Evolutionary conservation across 2,888 invertebrate species (phyloP).

Genomic region (Cheilosia urbana): DNA sequence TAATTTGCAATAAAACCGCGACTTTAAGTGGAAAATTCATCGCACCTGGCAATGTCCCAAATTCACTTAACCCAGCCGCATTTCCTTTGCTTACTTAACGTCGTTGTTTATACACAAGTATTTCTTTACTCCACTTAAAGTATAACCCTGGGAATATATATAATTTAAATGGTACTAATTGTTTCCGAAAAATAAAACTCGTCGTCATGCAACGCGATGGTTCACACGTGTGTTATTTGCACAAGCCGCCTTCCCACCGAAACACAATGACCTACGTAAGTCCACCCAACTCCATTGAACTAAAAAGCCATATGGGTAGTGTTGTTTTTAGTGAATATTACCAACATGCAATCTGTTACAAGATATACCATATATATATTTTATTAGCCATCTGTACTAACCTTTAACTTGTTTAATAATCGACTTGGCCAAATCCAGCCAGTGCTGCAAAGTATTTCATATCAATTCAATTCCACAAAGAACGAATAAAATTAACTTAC

Average conservation of each 20-base stretch:
- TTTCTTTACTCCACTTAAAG: slow-evolving; percentile 3
- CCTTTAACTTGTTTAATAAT: slow-evolving; percentile 97
- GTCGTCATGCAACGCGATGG: slow-evolving; percentile 48
- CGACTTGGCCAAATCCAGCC: slow-evolving; percentile 95
- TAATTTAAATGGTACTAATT: slow-evolving; percentile 47
- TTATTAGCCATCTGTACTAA: slow-evolving; percentile 81
- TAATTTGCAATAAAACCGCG: neutral
- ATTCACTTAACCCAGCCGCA: neutral
- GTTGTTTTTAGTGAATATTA: slow-evolving; percentile 43
- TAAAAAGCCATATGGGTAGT: slow-evolving; percentile 42
- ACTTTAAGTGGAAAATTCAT: neutral
- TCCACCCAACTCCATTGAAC: slow-evolving; percentile 31
- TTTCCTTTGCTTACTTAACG: neutral
- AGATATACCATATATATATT: neutral
- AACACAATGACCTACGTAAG: neutral
- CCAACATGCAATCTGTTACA: slow-evolving; percentile 34
- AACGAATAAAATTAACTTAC: slow-evolving; percentile 85
- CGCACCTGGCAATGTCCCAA: neutral
- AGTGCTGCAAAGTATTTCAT: slow-evolving; percentile 88
- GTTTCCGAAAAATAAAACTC: slow-evolving; percentile 26
- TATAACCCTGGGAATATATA: slow-evolving; percentile 17
- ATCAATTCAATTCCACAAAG: slow-evolving; percentile 68
- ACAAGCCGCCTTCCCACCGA: neutral
- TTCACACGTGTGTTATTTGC: slow-evolving; percentile 34
- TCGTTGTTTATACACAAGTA: neutral